Conservation (phyloP, 23 tunicate genomes). For the Diplosoma virens region DNA sequence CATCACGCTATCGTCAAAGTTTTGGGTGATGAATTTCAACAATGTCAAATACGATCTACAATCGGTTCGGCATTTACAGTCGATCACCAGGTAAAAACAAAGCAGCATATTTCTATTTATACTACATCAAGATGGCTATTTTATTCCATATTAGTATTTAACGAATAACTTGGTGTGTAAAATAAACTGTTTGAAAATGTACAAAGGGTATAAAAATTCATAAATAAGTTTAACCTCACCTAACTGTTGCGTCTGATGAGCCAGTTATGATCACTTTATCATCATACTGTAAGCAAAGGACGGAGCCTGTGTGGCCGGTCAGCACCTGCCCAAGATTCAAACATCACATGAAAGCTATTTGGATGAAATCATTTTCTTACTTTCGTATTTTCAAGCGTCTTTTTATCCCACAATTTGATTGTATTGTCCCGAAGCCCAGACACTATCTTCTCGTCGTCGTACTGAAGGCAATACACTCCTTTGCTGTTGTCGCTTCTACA, state of each 20-base stretch:
- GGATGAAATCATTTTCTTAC: conserved; percentile 18
- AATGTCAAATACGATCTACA: no score
- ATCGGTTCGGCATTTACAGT: no score
- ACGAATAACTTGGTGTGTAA: no score
- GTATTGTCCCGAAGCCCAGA: conserved; percentile 97
- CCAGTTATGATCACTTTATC: conserved; percentile 96
- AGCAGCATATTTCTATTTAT: no score
- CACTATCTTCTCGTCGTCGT: conserved; percentile 95
- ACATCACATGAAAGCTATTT: neutral
- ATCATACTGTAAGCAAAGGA: conserved; percentile 89
- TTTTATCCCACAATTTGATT: conserved; percentile 91
- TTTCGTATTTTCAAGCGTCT: conserved; percentile 88
- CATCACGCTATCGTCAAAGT: no score
- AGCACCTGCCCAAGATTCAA: conserved; percentile 54
- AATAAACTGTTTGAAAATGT: no score
- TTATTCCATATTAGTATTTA: no score
- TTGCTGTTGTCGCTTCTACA: conserved; percentile 95
- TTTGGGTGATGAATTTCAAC: no score
- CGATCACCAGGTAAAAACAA: no score
- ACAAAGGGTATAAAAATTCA: no score
- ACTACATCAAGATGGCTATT: no score
- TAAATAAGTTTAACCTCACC: no score
- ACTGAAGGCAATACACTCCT: conserved; percentile 97
- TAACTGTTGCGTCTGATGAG: conserved; percentile 95
- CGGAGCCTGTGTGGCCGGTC: conserved; percentile 98